Evolutionary conservation across 2,797 vertebrate species (phyloP).

Genomic region (Gambusia yucatana): DNA sequence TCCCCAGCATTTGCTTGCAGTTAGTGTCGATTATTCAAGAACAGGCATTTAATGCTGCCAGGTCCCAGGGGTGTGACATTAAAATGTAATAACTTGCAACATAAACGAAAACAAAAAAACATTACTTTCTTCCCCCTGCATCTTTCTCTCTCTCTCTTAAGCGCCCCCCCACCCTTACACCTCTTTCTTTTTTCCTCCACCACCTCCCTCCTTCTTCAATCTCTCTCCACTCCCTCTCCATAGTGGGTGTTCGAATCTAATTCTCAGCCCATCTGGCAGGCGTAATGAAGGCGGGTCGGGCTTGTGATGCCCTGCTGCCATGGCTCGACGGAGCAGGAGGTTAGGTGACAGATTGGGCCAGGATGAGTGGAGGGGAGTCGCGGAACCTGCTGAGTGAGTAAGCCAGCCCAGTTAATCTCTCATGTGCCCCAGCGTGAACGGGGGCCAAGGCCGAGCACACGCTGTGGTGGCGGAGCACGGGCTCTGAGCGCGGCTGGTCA

Average conservation of each 20-base stretch:
- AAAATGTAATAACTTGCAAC: conserved; percentile 86
- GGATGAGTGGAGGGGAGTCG: conserved; percentile 77
- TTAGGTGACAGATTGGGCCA: conserved; percentile 80
- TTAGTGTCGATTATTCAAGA: conserved; percentile 89
- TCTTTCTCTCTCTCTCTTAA: conserved; percentile 23
- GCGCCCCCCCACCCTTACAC: conserved; percentile 14
- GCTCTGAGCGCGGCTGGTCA: conserved; percentile 57
- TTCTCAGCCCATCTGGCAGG: conserved; percentile 83
- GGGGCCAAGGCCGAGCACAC: conserved; percentile 74
- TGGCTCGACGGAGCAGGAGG: conserved; percentile 77
- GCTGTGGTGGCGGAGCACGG: conserved; percentile 58
- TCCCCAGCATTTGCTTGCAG: conserved; percentile 85
- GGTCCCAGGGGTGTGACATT: conserved; percentile 83
- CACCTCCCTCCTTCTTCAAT: conserved; percentile 60
- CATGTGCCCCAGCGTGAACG: conserved; percentile 74
- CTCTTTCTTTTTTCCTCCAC: conserved; percentile 28
- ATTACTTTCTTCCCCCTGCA: conserved; percentile 61
- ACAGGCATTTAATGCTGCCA: conserved; percentile 86
- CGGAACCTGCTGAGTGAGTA: conserved; percentile 76
- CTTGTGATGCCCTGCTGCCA: conserved; percentile 76
- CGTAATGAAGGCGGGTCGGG: conserved; percentile 80
- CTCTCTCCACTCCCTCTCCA: conserved; percentile 68
- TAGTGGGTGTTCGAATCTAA: conserved; percentile 84
- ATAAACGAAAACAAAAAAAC: conserved; percentile 87
- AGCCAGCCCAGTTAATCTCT: conserved; percentile 80